Evolutionary conservation across 2,113 vertebrate species (phyloP), one percentile per base, ranked within the genome.

Genomic region (Eleginops maclovinus): DNA sequence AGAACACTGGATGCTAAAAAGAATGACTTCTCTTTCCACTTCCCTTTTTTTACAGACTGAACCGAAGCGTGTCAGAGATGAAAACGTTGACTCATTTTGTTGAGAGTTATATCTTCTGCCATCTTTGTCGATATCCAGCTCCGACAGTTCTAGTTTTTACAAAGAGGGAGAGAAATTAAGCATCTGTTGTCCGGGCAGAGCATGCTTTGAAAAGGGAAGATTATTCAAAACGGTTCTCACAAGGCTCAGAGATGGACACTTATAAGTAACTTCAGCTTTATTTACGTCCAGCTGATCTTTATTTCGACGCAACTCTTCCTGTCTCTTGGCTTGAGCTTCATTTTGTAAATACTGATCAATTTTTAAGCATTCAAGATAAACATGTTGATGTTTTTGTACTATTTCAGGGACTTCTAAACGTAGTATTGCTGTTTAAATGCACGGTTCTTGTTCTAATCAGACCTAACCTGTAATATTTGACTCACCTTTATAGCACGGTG

Each of bases 1-100:
- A 6, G 17, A 69, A 44, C 64, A 4, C 16, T 11, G 31, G 28
- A 40, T 56, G 40, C 74, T 81, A 73, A 83, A n/a, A 85, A 67
- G 61, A 49, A 17, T 64, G 62, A 84, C 83, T 80, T 77, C 79
- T 76, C 68, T 58, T 87, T 86, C 75, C 17, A 66, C 68, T 85
- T 84, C 82, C 77, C 58, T 31, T 55, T 81, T n/a, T 88, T 79
- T 40, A 28, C 21, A 70, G 46, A 62, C 61, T 12, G 62, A 49
- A 59, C 55, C 12, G 17, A 61, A 76, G 11, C 0, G 50, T 70
- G 83, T 75, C 54, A 73, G 43, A 41, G 61, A n/a, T 58, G n/a
- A 71, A 64, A 72, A 61, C 14, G 0, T 4, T 44, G 56, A 84
- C n/a, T 63, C 19, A 68, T 24, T 17, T 17, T 49, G 14, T 56